A percentile compares a stretch with the other conserved stretches of the same genome.
phyloP scores from a whole-genome alignment of 2,797 vertebrate genomes.

The Pantherophis vulpinus region DNA sequence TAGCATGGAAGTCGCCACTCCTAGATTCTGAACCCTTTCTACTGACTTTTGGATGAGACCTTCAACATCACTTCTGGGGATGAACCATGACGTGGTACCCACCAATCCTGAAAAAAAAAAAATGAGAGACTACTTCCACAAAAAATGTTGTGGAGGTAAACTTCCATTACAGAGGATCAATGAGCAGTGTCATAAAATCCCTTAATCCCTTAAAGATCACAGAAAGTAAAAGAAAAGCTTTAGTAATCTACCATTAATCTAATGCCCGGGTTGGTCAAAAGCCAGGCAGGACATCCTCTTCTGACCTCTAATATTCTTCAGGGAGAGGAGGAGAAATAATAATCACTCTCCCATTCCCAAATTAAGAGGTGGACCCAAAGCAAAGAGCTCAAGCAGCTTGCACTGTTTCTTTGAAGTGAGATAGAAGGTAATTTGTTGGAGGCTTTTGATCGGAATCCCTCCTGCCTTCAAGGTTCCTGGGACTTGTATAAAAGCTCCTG shows the following conservation, averaged over 20 bases:
- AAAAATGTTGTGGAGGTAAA: neutral
- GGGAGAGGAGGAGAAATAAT: neutral
- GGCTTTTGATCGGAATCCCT: neutral
- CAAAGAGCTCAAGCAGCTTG: neutral
- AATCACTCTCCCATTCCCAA: neutral
- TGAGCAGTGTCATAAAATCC: neutral
- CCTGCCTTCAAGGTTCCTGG: neutral
- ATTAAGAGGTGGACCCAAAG: neutral
- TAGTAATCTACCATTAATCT: neutral
- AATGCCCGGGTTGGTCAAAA: neutral
- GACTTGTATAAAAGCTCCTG: neutral
- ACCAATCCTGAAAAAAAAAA: neutral
- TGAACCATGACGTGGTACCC: neutral
- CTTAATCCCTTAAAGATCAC: neutral
- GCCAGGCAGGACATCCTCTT: neutral
- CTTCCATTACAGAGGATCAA: neutral
- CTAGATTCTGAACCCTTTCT: neutral
- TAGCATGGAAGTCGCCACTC: neutral
- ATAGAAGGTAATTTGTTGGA: neutral
- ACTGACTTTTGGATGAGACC: neutral
- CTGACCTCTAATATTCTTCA: neutral
- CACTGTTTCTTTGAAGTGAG: neutral
- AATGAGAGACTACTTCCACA: neutral
- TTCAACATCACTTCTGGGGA: neutral
- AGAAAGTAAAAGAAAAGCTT: neutral